Base-by-base conservation (phyloP, 1,140 invertebrate genomes). In the Ostrea denselamellosa region DNA sequence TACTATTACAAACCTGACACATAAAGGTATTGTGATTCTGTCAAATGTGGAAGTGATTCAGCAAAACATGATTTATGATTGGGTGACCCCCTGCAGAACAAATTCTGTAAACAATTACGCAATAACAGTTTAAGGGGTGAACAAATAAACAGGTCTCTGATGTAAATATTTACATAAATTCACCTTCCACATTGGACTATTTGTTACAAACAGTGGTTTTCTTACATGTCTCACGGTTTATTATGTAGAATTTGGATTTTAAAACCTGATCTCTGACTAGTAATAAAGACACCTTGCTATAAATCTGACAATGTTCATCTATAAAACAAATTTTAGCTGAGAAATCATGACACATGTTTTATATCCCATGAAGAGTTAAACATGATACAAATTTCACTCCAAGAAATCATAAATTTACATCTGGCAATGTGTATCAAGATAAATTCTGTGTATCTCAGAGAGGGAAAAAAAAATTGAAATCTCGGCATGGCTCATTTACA, bases 41-140 rank as follows among this genome's bases (percentile, higher is more conserved):
- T 77, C 22, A 62, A 77, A 77, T 28, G 28, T 77, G 68, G 68
- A 77, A 77, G 68, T 77, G 68, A 77, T 28, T 77, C 68, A 77
- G 68, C 68, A 77, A 17, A 77, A 77, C 34, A 28, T 34, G 28
- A 28, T 62, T 62, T 62, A 62, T 19, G 56, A 62, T n/a, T 7
- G 17, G 17, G 2, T 17, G 56, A 17, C 2, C 17, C 56, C 56
- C 56, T 19, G 5, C 56, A 19, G 17, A 14, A 19, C 56, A 17
- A 62, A 62, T 19, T 62, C 14, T 62, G 56, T 62, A 62, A 62
- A 62, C 56, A 62, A n/a, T 62, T 62, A 62, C 56, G 56, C n/a
- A 62, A 62, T 62, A 62, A 62, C 14, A 19, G 56, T 62, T 62
- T 62, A 19, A 62, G 19, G 56, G n/a, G 56, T 17, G 56, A 62